Percentiles rank a stretch among this genome's conserved stretches.
phyloP scores from a whole-genome alignment of 2,797 vertebrate species.

The Sebastiscus tertius region DNA sequence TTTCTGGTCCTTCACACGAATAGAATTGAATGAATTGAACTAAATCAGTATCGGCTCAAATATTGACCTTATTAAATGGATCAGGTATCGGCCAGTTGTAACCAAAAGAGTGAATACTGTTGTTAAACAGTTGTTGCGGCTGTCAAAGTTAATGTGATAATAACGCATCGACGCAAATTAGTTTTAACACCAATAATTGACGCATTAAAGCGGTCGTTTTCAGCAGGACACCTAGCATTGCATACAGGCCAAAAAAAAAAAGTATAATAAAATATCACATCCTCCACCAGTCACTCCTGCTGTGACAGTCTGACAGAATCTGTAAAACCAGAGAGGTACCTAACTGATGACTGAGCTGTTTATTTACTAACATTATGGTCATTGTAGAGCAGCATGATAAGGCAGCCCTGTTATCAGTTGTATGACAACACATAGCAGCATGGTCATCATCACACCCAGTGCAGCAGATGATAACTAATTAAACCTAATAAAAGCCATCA shows the following conservation, averaged over 20 bases:
- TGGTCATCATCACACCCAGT: neutral
- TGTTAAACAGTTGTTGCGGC: neutral
- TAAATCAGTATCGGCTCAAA: neutral
- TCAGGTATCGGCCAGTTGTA: neutral
- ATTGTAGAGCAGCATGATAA: neutral
- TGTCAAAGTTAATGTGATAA: too few relatives aligned
- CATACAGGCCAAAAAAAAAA: too few relatives aligned
- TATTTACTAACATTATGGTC: neutral
- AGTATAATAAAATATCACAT: neutral
- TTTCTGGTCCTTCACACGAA: neutral
- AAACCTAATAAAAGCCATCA: neutral
- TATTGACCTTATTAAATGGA: neutral
- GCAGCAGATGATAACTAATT: neutral
- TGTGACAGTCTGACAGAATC: neutral
- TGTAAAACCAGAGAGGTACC: neutral
- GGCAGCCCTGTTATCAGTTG: neutral
- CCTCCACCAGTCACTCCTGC: neutral
- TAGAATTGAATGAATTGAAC: neutral
- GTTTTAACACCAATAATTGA: too few relatives aligned
- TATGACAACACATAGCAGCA: slow-evolving; percentile 9
- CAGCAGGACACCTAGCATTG: neutral
- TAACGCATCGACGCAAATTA: too few relatives aligned
- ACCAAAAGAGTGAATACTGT: neutral
- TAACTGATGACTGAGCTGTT: neutral
- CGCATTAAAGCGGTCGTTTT: neutral